Base-by-base conservation (phyloP, 2,113 vertebrate species). In the Pseudorectes ferrugineus region DNA sequence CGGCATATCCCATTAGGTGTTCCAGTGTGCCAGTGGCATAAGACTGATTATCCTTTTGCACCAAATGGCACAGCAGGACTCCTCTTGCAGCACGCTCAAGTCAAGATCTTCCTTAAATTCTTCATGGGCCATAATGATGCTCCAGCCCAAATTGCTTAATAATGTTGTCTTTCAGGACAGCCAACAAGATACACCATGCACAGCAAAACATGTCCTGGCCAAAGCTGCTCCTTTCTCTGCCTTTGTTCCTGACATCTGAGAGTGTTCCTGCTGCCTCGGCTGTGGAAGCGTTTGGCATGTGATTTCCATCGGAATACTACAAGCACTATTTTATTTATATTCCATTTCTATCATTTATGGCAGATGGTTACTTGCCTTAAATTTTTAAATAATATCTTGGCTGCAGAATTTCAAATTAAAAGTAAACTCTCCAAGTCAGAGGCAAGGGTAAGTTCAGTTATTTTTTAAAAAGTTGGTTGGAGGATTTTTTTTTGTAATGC, bases 51-150 rank as follows among this genome's bases (percentile, higher is more conserved):
- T 96, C 92, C 93, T 95, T 98, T 97, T 78, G 36, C 71, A 97
- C 95, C 68, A 73, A 95, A 93, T 70, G 91, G 95, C 98, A 95
- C 97, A 98, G 97, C 97, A 92, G 95, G 98, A 94, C 33, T 94
- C 90, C 96, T 96, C 79, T 77, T 92, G 72, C 92, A 95, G 96
- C 96, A 92, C 17, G 33, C 93, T 97, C 95, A 95, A 98, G 94
- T 97, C 96, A 97, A 97, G 96, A 96, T 97, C 97, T 98, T 98
- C 96, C 95, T 96, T 97, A 96, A 98, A 97, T 98, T 98, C 97
- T 97, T 98, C 92, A 97, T 95, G 93, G 95, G 83, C 43, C 88
- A 90, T 81, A 96, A 94, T 80, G 88, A 94, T 63, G 72, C 17
- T 95, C 67, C 75, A 92, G 52, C 93, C 65, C 59, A 96, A 97